These are phyloP conservation scores for Trichoplusia ni DNA, from an alignment of 1,140 invertebrate genomes.

Conservation along the genomic window DNA sequence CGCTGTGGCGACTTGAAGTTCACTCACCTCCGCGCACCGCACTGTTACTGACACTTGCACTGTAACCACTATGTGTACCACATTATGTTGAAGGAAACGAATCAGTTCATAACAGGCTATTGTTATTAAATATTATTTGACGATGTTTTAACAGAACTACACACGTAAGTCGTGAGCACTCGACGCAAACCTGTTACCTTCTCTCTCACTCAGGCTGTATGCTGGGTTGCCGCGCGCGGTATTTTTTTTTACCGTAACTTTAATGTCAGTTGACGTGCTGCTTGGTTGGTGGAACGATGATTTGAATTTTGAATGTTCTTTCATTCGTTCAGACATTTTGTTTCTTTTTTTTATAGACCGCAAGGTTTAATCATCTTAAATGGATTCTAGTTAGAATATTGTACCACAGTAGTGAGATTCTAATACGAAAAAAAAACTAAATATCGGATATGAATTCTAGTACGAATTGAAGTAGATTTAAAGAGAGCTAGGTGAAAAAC, in stretches of 20 bases:
- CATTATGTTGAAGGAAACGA: constrained; percentile 4
- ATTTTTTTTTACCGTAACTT: constrained; percentile 3
- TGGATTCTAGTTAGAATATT: too few relatives aligned
- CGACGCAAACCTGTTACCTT: constrained; percentile 26
- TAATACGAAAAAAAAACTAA: too few relatives aligned
- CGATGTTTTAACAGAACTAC: constrained; percentile 22
- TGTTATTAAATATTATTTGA: constrained; percentile 26
- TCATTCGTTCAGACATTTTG: neutral
- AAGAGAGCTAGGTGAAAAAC: too few relatives aligned
- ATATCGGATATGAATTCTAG: too few relatives aligned
- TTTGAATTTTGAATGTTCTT: constrained; percentile 13
- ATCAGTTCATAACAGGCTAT: constrained; percentile 20
- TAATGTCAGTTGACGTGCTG: constrained; percentile 17
- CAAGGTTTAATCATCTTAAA: too few relatives aligned
- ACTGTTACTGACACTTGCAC: neutral
- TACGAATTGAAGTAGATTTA: too few relatives aligned
- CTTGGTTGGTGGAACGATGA: too few relatives aligned
- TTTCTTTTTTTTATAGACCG: neutral
- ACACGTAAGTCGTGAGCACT: constrained; percentile 23
- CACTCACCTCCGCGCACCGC: constrained; percentile 54
- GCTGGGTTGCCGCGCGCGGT: constrained; percentile 7
- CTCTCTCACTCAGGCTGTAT: constrained; percentile 25
- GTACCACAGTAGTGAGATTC: too few relatives aligned
- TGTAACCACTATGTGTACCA: constrained; percentile 2
- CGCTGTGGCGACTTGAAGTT: constrained; percentile 44